Base-by-base conservation (phyloP, 1,140 invertebrate genomes). In the Glossosoma conforme region DNA sequence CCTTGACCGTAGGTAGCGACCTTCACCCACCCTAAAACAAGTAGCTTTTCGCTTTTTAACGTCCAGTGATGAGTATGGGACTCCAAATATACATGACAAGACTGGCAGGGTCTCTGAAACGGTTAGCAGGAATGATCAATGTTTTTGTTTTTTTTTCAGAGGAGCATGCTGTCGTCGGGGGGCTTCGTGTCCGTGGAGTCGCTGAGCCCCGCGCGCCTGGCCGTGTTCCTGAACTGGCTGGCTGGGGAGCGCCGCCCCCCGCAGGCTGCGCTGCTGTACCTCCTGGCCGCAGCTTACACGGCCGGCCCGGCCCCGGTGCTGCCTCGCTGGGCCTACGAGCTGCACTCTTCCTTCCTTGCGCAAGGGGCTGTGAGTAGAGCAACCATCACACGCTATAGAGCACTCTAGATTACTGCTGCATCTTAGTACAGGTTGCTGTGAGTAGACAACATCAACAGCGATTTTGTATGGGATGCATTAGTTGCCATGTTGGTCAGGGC, bases 311-410 rank as follows among this genome's bases (percentile, higher is more conserved):
- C 52, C 2, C 38, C 61, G 35, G 65, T 66, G 13, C 84, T 97
- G 81, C 82, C 88, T 45, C 91, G 93, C 68, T 98, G 93, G 93
- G 93, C 93, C 20, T 97, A 97, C 74, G 94, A 98, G 77, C 94
- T 98, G 62, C 91, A 96, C 72, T 97, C 94, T 44, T 93, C 89
- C 62, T 98, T 97, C 76, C 76, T 97, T 48, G 88, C 93, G 61
- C 91, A 92, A 61, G 84, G 85, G 62, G 91, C 93, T 58, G 68
- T 70, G 14, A 53, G 58, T 59, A 42, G 10, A 37, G 9, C n/a
- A n/a, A n/a, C n/a, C n/a, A n/a, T n/a, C n/a, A n/a, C n/a, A n/a
- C n/a, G n/a, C n/a, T n/a, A n/a, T n/a, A n/a, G n/a, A n/a, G n/a
- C n/a, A n/a, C n/a, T n/a, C n/a, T n/a, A n/a, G n/a, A n/a, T n/a